A percentile compares a stretch with the other conserved stretches of the same genome.
phyloP scores from a whole-genome alignment of 2,797 vertebrate genomes.

The Cyprinella venusta region DNA sequence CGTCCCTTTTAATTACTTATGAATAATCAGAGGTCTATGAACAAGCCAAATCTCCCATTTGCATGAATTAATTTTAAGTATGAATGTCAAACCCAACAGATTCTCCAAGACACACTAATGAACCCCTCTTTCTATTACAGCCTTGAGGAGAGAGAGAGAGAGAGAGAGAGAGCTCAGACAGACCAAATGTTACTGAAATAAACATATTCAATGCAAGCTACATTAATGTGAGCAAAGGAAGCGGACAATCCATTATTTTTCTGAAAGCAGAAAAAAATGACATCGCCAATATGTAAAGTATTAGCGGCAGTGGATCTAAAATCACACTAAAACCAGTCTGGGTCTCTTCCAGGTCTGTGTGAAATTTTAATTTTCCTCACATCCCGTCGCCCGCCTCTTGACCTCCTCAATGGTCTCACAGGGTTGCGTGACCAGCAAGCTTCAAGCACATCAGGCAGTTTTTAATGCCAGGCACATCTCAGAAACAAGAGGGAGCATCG shows the following conservation, averaged over 20 bases:
- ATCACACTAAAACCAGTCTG: slow-evolving; percentile 14
- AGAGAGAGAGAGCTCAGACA: neutral
- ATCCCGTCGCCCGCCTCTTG: slow-evolving; percentile 18
- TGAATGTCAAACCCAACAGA: neutral
- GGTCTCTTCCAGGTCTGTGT: neutral
- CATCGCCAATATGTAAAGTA: neutral
- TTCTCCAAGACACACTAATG: neutral
- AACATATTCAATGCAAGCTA: neutral
- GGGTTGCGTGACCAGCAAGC: slow-evolving; percentile 27
- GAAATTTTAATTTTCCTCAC: slow-evolving; percentile 52
- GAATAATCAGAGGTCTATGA: neutral
- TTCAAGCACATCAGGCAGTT: slow-evolving; percentile 23
- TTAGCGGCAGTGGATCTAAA: neutral
- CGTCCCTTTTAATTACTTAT: neutral
- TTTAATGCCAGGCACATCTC: slow-evolving; percentile 61
- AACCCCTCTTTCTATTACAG: slow-evolving; percentile 12
- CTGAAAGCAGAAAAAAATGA: neutral
- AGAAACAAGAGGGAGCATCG: slow-evolving; percentile 35
- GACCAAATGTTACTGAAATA: neutral
- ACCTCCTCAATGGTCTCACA: slow-evolving; percentile 27
- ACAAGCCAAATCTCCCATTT: neutral
- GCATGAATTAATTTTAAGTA: neutral
- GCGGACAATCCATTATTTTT: neutral
- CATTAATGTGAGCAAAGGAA: neutral
- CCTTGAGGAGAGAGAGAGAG: slow-evolving; percentile 8